Evolutionary conservation across 1,140 invertebrate species (phyloP), one percentile per base, ranked within the genome.

Genomic region (Hycleus phaleratus): DNA sequence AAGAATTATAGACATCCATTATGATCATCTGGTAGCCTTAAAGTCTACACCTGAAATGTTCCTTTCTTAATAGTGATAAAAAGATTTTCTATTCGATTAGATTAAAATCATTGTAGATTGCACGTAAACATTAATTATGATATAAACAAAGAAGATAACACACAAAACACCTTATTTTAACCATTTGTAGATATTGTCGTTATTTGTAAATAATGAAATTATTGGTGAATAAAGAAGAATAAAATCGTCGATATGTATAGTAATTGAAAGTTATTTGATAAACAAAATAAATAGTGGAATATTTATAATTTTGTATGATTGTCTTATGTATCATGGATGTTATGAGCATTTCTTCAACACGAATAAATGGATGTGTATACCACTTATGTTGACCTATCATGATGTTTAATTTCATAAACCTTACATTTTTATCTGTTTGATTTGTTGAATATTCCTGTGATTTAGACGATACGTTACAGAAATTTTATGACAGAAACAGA

Each of bases 61-160:
- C 62, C 62, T 64, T 63, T 52, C 49, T 32, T 58, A 12, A 61
- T 64, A 61, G 62, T 64, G 62, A 64, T 63, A 62, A 10, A 7
- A n/a, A 32, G 4, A 32, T 32, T 32, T 7, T 32, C 32, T 32
- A 32, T 32, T 32, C 7, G 32, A 32, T 32, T 32, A 32, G 32
- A 32, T 7, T 5, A 32, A 32, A 32, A 32, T 32, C 4, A 32
- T 32, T 32, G 32, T 32, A 32, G 3, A 32, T 32, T 32, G 32
- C 32, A 32, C 32, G 32, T 32, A 32, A 32, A 4, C 4, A 32
- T 32, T 32, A 32, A 7, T 32, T 5, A 32, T 32, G 32, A 32
- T 32, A 32, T 18, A 18, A 18, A 18, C 18, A 18, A 18, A 32
- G 32, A 32, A 32, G 3, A 5, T 32, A 32, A 32, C 18, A 32